Evolutionary conservation across 2,888 invertebrate species (phyloP).

Genomic region (Diarsia mendica): DNA sequence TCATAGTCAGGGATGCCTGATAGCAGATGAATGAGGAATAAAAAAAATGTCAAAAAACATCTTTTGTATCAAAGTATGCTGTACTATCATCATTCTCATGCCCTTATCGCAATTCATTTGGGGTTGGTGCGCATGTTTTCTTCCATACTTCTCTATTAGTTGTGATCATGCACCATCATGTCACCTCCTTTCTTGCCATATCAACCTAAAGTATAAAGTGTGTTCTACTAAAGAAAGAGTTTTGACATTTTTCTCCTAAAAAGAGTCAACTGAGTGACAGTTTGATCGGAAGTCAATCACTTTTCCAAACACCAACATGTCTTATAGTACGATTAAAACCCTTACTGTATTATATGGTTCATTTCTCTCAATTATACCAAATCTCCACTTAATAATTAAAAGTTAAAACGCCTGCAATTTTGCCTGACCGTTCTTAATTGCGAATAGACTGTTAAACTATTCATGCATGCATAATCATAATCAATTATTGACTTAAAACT

Average conservation of each 20-base stretch:
- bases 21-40: too few species aligned
- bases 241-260: neutral
- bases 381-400: neutral
- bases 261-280: neutral
- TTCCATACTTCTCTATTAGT: too few species aligned
- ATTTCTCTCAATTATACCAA: neutral
- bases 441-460: slow-evolving; percentile 3
- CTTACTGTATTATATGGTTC: neutral
- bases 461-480: slow-evolving; percentile 34
- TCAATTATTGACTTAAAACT: slow-evolving; percentile 42
- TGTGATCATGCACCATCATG: too few species aligned
- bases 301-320: neutral
- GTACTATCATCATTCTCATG: neutral
- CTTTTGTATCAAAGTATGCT: neutral
- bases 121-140: too few species aligned
- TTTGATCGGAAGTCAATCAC: neutral
- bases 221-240: neutral
- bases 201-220: neutral
- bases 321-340: neutral
- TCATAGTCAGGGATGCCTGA: too few species aligned
- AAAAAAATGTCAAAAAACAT: neutral
- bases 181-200: too few species aligned
- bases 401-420: neutral
- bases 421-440: neutral
- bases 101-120: too few species aligned